Percentiles rank a stretch among this genome's conserved stretches.
Evolutionary conservation across 2,113 vertebrate species (phyloP).

Genomic region (Pteropus alecto): DNA sequence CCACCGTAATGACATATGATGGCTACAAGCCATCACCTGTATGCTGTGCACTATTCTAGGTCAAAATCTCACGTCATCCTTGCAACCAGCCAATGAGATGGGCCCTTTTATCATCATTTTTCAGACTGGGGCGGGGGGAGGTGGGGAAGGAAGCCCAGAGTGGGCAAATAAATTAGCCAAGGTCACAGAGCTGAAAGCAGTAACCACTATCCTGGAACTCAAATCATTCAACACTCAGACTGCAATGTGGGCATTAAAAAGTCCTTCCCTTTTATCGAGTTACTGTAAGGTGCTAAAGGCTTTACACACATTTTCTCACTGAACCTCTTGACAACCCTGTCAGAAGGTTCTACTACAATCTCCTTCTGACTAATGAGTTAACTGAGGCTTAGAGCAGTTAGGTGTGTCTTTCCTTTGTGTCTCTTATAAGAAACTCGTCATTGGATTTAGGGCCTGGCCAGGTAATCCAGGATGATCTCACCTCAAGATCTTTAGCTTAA

Average conservation of each 20-base stretch:
- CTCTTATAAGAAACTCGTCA: background rate
- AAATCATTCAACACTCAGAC: background rate
- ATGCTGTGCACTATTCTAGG: background rate
- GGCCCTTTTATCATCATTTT: background rate
- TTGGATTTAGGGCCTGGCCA: background rate
- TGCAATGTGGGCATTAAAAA: background rate
- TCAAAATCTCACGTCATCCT: background rate
- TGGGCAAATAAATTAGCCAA: background rate
- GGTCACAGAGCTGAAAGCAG: background rate
- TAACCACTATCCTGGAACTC: background rate
- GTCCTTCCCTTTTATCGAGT: background rate
- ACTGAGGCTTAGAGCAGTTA: background rate
- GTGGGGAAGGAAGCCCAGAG: background rate
- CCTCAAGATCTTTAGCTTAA: background rate
- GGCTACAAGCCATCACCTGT: background rate
- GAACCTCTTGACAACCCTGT: rapidly evolving
- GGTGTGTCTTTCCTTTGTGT: rapidly evolving
- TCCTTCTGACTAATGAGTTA: background rate
- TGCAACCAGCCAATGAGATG: too few species aligned
- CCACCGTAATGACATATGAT: rapidly evolving
- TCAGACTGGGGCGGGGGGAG: background rate
- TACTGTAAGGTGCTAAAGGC: background rate
- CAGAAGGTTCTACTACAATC: rapidly evolving
- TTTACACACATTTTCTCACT: rapidly evolving
- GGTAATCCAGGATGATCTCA: background rate